A percentile compares a stretch with the other conserved stretches of the same genome.
Evolutionary conservation across 2,797 vertebrate genomes (phyloP).

Genomic region (Pitangus sulphuratus): DNA sequence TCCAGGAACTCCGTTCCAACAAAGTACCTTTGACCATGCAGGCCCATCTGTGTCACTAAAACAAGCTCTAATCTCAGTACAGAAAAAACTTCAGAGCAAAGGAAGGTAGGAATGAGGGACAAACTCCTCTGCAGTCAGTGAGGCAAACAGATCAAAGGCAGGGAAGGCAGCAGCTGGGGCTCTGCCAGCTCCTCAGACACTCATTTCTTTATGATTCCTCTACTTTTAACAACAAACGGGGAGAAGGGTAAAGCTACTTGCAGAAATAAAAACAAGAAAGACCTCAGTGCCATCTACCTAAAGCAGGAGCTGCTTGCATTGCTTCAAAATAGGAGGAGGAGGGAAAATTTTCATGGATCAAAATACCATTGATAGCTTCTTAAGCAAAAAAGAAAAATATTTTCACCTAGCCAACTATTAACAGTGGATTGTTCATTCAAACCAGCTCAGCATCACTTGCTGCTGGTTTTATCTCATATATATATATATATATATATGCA

Average conservation of each 20-base stretch:
- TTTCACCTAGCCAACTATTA: not conserved
- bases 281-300: not conserved
- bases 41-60: not conserved
- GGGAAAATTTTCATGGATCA: not conserved
- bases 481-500: too few relatives aligned
- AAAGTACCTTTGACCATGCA: not conserved
- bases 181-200: not conserved
- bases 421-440: not conserved
- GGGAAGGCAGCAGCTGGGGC: not conserved
- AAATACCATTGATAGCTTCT: not conserved
- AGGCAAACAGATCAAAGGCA: not conserved
- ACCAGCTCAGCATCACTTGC: not conserved
- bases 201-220: not conserved
- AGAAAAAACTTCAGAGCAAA: not conserved
- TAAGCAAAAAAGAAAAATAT: not conserved
- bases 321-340: not conserved
- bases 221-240: not conserved
- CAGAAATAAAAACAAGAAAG: not conserved
- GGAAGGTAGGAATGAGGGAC: not conserved
- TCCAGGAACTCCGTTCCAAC: not conserved
- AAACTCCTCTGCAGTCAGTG: not conserved
- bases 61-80: not conserved
- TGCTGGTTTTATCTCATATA: not conserved
- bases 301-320: not conserved
- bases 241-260: not conserved